Evolutionary conservation across 2,113 vertebrate genomes (phyloP), one percentile per base, ranked within the genome.

Genomic region (Megaceryle torquata): DNA sequence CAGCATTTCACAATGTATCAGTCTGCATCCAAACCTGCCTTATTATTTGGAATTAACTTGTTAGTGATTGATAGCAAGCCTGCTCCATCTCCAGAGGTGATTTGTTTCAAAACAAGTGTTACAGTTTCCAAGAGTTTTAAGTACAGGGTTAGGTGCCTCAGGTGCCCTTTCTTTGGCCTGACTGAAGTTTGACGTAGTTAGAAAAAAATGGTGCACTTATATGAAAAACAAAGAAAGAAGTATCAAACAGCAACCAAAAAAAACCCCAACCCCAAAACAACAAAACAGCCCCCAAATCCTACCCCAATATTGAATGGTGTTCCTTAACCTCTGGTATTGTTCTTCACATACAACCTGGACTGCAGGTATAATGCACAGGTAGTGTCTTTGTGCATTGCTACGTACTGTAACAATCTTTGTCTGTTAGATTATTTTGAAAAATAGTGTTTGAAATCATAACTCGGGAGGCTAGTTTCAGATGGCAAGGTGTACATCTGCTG

Each of bases 1-100:
- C 96, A 97, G 93, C 93, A 83, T 98, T 98, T 98, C 97, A 98
- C 95, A 95, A 92, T 97, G 97, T 97, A 97, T 98, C 97, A 97
- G 97, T 97, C 96, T 97, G 97, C 96, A 97, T 98, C 96, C 59
- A 96, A 97, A 98, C 96, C 96, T 97, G 97, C 97, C 97, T 98
- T 98, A 98, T 98, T 98, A 98, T 96, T 97, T 97, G 92, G 97
- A 98, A 98, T 98, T 98, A 98, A 98, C 98, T 97, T 96, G 95
- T 96, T 96, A 80, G 97, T 98, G 98, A 98, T 98, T 97, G 98
- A 99, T 98, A 97, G 98, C 84, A 96, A 97, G 95, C 97, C 95
- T 97, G 91, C 85, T 97, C 39, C 54, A 67, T 97, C 96, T 96
- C 97, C 97, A 98, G 94, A 97, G 97, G 97, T 97, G 98, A 98